These are phyloP conservation scores for Papilio dardanus DNA, from an alignment of 1,140 invertebrate species.

Conservation along the genomic window DNA sequence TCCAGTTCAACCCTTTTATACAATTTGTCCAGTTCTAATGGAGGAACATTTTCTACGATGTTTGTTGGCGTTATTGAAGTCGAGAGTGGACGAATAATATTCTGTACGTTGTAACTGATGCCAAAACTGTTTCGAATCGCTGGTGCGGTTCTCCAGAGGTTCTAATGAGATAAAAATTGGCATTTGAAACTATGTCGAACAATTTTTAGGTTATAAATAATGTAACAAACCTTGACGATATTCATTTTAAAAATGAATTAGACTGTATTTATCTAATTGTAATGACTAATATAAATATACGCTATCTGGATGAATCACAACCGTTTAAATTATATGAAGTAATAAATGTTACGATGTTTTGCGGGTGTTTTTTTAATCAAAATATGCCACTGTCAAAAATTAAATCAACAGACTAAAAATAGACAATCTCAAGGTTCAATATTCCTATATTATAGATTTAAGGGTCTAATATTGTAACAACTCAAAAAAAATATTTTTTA, in stretches of 20 bases:
- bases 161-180: not conserved
- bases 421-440: too few relatives aligned
- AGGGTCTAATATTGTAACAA: too few relatives aligned
- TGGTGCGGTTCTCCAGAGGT: slow-evolving; percentile 14
- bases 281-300: not conserved
- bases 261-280: not conserved
- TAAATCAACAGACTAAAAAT: too few relatives aligned
- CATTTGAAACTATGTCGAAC: not conserved
- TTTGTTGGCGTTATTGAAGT: slow-evolving; percentile 51
- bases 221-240: not conserved
- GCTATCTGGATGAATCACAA: not conserved
- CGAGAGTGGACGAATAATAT: slow-evolving; percentile 41
- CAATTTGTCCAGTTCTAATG: slow-evolving; percentile 87
- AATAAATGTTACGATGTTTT: not conserved
- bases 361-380: too few relatives aligned
- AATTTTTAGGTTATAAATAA: not conserved
- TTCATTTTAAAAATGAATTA: not conserved
- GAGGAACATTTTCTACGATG: slow-evolving; percentile 48
- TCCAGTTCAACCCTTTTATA: slow-evolving; percentile 94
- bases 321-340: not conserved
- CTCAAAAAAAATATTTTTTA: too few relatives aligned
- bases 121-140: slow-evolving; percentile 12
- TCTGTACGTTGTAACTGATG: not conserved
- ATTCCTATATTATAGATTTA: too few relatives aligned
- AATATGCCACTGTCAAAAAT: slow-evolving; percentile 16